These are phyloP conservation scores for Cheilinus undulatus DNA, from an alignment of 2,113 vertebrate genomes.

Conservation along the genomic window DNA sequence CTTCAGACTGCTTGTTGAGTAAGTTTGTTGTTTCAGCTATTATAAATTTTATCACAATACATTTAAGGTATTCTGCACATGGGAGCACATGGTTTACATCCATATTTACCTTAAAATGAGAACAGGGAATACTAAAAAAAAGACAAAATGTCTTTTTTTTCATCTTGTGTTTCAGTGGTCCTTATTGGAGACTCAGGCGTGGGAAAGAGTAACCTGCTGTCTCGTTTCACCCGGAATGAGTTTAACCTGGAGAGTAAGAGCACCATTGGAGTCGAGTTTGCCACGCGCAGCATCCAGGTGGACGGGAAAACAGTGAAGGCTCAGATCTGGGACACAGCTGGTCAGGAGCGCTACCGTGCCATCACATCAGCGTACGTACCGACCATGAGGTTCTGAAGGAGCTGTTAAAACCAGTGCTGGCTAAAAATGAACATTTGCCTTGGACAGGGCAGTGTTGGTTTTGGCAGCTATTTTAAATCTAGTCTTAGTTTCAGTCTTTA, in stretches of 20 bases:
- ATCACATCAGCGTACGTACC: conserved; percentile 94
- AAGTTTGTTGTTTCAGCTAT: too few species aligned
- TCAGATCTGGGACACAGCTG: conserved; percentile 96
- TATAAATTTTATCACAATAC: too few species aligned
- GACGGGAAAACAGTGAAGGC: conserved; percentile 94
- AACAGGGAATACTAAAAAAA: neutral
- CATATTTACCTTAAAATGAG: neutral
- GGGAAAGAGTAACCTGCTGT: conserved; percentile 82
- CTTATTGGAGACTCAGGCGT: conserved; percentile 90
- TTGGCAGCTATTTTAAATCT: too few species aligned
- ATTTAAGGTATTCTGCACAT: too few species aligned
- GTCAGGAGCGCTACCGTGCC: conserved; percentile 94
- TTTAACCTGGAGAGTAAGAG: conserved; percentile 85
- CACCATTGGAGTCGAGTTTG: conserved; percentile 83
- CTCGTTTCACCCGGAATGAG: conserved; percentile 82
- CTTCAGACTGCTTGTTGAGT: too few species aligned
- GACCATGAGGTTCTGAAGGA: too few species aligned
- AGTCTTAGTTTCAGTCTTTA: too few species aligned
- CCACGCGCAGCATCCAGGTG: conserved; percentile 82
- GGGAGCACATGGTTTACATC: neutral
- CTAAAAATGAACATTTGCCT: too few species aligned
- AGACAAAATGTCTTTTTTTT: too few species aligned
- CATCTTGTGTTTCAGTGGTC: conserved; percentile 85
- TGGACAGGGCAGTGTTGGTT: too few species aligned
- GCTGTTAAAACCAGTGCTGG: too few species aligned